Conservation (phyloP, 2,113 vertebrate genomes). For the Garra rufa region DNA sequence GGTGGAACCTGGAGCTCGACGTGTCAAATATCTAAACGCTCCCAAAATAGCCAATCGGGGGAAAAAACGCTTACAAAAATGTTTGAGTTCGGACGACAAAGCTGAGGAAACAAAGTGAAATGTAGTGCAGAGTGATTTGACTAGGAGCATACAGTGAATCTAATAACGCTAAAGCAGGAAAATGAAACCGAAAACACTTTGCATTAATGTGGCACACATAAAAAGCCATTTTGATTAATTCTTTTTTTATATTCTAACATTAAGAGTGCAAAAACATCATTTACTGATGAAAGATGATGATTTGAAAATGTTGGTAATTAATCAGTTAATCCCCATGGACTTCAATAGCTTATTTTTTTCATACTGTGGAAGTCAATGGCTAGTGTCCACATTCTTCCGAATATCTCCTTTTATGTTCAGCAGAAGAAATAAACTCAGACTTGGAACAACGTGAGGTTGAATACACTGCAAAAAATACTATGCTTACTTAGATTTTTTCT, state of each 20-base stretch:
- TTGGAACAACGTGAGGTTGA: too few species aligned
- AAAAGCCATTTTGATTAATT: neutral
- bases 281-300: neutral
- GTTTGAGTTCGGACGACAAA: constrained; percentile 20
- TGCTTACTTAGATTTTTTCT: too few species aligned
- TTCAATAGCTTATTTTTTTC: too few species aligned
- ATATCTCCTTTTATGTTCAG: neutral
- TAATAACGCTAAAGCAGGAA: too few species aligned
- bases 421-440: neutral
- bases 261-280: too few species aligned
- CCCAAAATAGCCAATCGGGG: constrained; percentile 18
- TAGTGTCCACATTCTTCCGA: neutral
- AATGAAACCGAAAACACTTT: neutral
- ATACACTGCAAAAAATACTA: too few species aligned
- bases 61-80: neutral
- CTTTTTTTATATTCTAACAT: too few species aligned
- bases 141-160: neutral
- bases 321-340: neutral
- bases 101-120: constrained; percentile 50
- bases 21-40: neutral
- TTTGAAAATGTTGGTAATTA: neutral
- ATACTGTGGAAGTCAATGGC: too few species aligned
- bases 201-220: neutral
- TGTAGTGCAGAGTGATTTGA: constrained; percentile 36
- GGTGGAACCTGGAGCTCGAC: constrained; percentile 21